Base-by-base conservation (phyloP, 2,113 vertebrate genomes). In the Platycercus adscitus region DNA sequence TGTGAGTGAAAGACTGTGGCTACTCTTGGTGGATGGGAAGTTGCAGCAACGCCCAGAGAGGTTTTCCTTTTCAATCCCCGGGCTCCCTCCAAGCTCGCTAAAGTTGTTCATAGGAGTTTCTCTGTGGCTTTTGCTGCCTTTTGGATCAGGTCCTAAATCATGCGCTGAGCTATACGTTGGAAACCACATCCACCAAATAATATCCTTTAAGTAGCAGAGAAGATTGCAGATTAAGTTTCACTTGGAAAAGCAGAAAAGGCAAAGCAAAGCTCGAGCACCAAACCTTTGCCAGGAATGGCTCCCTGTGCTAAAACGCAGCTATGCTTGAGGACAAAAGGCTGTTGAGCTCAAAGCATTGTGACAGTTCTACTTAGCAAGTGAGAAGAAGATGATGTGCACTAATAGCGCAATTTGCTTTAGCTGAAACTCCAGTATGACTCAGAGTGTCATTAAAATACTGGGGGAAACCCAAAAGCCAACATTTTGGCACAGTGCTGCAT, bases 401-500 rank as follows among this genome's bases (percentile, higher is more conserved):
- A 31, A 52, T 14, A 58, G 53, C 4, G 17, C n/a, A 47, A 17
- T 13, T 58, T 50, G 26, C 55, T 47, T 25, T 8, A 63, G 64
- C 76, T 49, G 58, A 28, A 80, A 29, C 41, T 52, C 71, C 19
- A 33, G 49, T 1, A 26, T 79, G 86, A 18, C 81, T 73, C 63
- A 47, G 53, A 16, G 26, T 18, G 24, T 43, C 46, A 49, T 70
- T 21, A 58, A 70, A 78, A 87, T 69, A 21, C 41, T 4, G 9
- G 0, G 60, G 46, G 70, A 88, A 89, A 53, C n/a, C 68, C 91
- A 24, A 39, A 84, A 81, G 21, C 73, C 70, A 33, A 11, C 3
- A 0, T n/a, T 81, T 15, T 52, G 81, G 78, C 81, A 28, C 0
- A 0, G 0, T 2, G 2, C 46, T 50, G 17, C 15, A 4, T 37